These are phyloP conservation scores for Odontomyia ornata DNA, from an alignment of 2,888 invertebrate genomes.

Conservation along the genomic window DNA sequence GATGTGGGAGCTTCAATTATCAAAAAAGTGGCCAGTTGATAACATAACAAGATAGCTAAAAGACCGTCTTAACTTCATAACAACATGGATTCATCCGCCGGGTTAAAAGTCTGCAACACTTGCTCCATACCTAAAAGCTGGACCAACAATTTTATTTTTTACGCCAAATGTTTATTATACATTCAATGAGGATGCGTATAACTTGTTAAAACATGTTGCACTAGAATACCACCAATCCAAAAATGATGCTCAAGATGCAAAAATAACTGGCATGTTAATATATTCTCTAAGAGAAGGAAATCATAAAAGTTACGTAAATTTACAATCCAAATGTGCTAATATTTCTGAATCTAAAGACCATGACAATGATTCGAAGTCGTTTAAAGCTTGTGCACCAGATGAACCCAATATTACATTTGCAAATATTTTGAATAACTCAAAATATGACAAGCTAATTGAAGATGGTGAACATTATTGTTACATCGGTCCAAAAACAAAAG, in stretches of 20 bases:
- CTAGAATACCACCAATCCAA: conserved; percentile 78
- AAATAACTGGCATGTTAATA: conserved; percentile 60
- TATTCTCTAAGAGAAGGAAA: conserved; percentile 46
- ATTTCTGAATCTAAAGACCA: not conserved
- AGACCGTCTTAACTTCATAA: conserved; percentile 69
- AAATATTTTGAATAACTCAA: conserved; percentile 38
- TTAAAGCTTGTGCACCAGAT: not conserved
- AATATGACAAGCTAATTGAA: conserved; percentile 16
- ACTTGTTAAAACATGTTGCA: conserved; percentile 76
- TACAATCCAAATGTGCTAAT: conserved; percentile 27
- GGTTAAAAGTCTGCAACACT: conserved; percentile 76
- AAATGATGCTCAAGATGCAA: conserved; percentile 64
- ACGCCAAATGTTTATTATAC: conserved; percentile 80
- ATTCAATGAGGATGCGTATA: conserved; percentile 72
- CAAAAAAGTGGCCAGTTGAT: conserved; percentile 65
- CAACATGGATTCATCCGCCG: conserved; percentile 74
- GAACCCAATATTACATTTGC: conserved; percentile 34
- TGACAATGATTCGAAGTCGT: not conserved
- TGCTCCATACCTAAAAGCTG: conserved; percentile 73
- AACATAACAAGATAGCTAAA: conserved; percentile 71
- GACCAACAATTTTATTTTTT: conserved; percentile 79
- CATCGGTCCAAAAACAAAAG: conserved; percentile 19
- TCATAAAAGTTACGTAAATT: not conserved
- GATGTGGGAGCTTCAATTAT: not conserved
- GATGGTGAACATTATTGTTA: conserved; percentile 27